Base-by-base conservation (phyloP, 1,140 invertebrate genomes). In the Micrasema minimum region DNA sequence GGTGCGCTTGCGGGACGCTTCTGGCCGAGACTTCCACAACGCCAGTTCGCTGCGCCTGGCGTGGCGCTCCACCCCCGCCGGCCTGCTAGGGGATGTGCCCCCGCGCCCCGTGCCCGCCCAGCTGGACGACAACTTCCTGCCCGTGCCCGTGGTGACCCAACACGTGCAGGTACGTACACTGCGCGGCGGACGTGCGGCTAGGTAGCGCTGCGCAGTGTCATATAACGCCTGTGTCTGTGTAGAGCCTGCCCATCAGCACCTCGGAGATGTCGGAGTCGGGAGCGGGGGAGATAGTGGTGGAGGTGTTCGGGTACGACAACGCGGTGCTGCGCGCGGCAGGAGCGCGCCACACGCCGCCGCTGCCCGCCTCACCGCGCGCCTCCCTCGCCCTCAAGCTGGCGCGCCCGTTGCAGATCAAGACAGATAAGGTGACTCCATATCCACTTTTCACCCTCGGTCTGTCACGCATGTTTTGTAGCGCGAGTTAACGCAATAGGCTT, bases 91-190 rank as follows among this genome's bases (percentile, higher is more conserved):
- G 7, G 53, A 69, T 11, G 12, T 64, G 6, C 48, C 65, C 35
- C 11, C 46, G 1, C 66, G 66, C 38, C 38, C 23, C 14, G 38
- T 72, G 5, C 31, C 69, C 4, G 20, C 38, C 2, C 67, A 37
- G 45, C 23, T 71, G 6, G 43, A 66, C 59, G 16, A 46, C 12
- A 16, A 68, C 18, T 71, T 51, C 14, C 23, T 23, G 2, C 59
- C 68, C 26, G 57, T 75, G 14, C 72, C 65, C 4, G 51, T 69
- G n/a, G 20, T 65, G 11, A 31, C 23, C 41, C 68, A 69, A 43
- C 72, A 75, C 35, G 65, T 66, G 35, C 69, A 75, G 66, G 72
- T 75, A 51, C 9, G 4, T 10, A n/a, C n/a, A n/a, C 14, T 46
- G 11, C 11, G 11, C 14, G 7, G 4, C 43, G 43, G 4, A 11